These are phyloP conservation scores for Bombus pyrosoma DNA, from an alignment of 1,140 invertebrate species.

Conservation along the genomic window DNA sequence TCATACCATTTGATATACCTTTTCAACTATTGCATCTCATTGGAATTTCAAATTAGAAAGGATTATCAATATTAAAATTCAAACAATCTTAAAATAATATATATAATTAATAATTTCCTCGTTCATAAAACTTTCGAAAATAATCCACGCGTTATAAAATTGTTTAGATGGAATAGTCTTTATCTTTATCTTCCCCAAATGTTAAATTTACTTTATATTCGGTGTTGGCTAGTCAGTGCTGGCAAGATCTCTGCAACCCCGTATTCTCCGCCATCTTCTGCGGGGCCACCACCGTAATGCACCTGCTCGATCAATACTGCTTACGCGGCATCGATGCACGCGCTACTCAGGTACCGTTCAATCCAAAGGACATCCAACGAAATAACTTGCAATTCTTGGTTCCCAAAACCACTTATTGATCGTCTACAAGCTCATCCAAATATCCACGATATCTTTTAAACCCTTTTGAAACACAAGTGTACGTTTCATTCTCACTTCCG, in stretches of 20 bases:
- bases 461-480: no score
- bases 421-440: neutral
- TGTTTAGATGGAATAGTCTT: neutral
- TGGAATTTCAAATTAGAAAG: no score
- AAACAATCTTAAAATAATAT: no score
- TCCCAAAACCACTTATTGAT: neutral
- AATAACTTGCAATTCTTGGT: neutral
- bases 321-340: conserved; percentile 68
- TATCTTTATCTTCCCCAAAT: no score
- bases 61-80: no score
- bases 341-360: conserved; percentile 59
- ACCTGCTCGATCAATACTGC: conserved; percentile 75
- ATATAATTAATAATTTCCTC: no score
- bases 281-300: conserved; percentile 66
- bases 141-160: no score
- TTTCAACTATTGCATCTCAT: no score
- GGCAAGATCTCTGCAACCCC: conserved; percentile 67
- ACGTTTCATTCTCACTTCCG: no score
- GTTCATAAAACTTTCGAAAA: no score
- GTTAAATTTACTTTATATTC: conserved; percentile 31
- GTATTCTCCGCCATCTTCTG: conserved; percentile 59
- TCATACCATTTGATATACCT: no score
- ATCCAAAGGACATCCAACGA: conserved; percentile 42
- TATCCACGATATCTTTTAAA: neutral
- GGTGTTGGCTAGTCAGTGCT: conserved; percentile 49